Conservation (phyloP, 2,888 invertebrate species). For the Myopa tessellatipennis region DNA sequence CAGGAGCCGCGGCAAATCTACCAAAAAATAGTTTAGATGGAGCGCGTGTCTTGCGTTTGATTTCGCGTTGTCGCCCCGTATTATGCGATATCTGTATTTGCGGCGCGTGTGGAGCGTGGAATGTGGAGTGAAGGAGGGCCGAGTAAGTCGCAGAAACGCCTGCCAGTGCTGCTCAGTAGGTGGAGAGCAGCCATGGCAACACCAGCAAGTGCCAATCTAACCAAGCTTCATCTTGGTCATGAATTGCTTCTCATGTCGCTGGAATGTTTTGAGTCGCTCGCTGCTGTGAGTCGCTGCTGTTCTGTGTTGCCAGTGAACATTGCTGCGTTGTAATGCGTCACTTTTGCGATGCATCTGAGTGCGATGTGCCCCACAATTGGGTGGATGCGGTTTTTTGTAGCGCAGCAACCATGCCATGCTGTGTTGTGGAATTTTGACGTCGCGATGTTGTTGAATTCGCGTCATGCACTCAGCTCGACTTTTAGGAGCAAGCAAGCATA, state of each 20-base stretch:
- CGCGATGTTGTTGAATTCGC: not conserved
- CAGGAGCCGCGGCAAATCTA: no score
- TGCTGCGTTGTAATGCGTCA: slow-evolving; percentile 13
- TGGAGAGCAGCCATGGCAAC: slow-evolving; percentile 19
- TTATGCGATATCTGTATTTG: slow-evolving; percentile 41
- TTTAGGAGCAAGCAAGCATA: not conserved
- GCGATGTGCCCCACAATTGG: slow-evolving; percentile 18
- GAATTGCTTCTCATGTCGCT: not conserved
- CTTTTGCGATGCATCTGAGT: slow-evolving; percentile 12
- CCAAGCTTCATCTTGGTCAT: not conserved
- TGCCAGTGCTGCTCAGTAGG: slow-evolving; percentile 31
- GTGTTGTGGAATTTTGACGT: slow-evolving; percentile 26
- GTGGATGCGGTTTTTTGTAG: slow-evolving; percentile 36
- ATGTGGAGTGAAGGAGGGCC: not conserved
- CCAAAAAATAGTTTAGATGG: no score
- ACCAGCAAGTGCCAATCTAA: slow-evolving; percentile 35
- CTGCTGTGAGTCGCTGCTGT: not conserved
- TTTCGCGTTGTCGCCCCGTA: slow-evolving; percentile 46
- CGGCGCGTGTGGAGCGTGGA: not conserved
- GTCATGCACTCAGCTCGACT: slow-evolving; percentile 15
- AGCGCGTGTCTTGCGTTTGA: slow-evolving; percentile 33
- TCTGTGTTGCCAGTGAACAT: slow-evolving; percentile 6
- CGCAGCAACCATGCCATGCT: not conserved
- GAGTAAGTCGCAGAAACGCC: slow-evolving; percentile 20
- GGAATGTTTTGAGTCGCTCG: not conserved